phyloP scores from a whole-genome alignment of 2,113 vertebrate genomes.

The Columba janthina region DNA sequence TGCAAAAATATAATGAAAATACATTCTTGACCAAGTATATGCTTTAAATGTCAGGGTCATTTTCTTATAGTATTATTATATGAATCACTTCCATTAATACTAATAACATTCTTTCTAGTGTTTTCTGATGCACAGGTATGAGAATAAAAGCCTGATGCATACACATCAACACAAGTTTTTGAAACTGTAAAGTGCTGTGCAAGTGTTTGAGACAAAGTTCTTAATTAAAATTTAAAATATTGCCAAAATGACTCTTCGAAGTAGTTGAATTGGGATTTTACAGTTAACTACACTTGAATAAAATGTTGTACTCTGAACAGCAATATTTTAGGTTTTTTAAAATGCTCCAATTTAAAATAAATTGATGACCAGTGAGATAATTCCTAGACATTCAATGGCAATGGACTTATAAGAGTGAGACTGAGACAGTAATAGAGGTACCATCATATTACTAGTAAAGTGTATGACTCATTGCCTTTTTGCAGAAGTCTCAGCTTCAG shows the following conservation, averaged over 20 bases:
- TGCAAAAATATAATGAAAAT: not conserved
- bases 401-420: not conserved
- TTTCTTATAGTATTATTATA: slow-evolving; percentile 2
- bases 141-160: not conserved
- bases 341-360: slow-evolving; percentile 24
- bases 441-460: not conserved
- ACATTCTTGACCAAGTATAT: not conserved
- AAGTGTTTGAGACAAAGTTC: not conserved
- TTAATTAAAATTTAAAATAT: not conserved
- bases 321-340: slow-evolving; percentile 11
- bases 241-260: not conserved
- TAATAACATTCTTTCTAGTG: slow-evolving; percentile 19
- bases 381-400: not conserved
- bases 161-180: not conserved
- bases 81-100: slow-evolving; percentile 20
- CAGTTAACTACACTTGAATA: not conserved
- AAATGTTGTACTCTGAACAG: not conserved
- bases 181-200: not conserved
- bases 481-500: not conserved
- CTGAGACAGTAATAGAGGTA: not conserved
- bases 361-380: slow-evolving; percentile 12
- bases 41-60: not conserved
- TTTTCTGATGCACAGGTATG: not conserved
- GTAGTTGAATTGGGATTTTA: not conserved
- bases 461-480: not conserved